A percentile compares a stretch with the other conserved stretches of the same genome.
phyloP scores from a whole-genome alignment of 2,113 vertebrate genomes.

The Euleptes europaea region DNA sequence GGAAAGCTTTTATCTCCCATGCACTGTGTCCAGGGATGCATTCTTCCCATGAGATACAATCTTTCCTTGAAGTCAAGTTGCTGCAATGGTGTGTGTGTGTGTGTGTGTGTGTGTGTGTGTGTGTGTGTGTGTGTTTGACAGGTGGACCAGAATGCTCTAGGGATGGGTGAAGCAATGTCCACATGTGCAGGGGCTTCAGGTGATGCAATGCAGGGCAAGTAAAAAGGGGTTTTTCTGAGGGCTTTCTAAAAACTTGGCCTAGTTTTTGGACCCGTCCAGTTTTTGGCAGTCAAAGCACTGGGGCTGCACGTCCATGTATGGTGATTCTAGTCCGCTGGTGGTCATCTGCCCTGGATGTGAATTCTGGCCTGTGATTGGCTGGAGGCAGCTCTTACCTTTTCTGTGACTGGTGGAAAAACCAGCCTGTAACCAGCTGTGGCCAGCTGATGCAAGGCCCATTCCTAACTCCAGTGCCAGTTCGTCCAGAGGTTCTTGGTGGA shows the following conservation, averaged over 20 bases:
- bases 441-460: neutral
- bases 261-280: neutral
- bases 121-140: no score
- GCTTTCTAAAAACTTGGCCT: neutral
- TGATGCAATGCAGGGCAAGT: no score
- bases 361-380: neutral
- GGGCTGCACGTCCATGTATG: rapidly evolving
- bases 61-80: no score
- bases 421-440: neutral
- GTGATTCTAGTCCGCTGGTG: rapidly evolving
- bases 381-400: neutral
- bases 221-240: neutral
- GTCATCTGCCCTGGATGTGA: rapidly evolving
- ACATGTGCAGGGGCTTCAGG: no score
- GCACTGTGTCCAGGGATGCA: no score
- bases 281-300: neutral
- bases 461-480: neutral
- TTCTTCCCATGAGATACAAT: no score
- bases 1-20: no score
- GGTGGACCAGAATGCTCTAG: no score
- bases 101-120: no score
- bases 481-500: neutral
- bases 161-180: no score
- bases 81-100: no score
- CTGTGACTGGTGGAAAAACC: neutral